Evolutionary conservation across 2,888 invertebrate genomes (phyloP).

Genomic region (Laothoe populi): DNA sequence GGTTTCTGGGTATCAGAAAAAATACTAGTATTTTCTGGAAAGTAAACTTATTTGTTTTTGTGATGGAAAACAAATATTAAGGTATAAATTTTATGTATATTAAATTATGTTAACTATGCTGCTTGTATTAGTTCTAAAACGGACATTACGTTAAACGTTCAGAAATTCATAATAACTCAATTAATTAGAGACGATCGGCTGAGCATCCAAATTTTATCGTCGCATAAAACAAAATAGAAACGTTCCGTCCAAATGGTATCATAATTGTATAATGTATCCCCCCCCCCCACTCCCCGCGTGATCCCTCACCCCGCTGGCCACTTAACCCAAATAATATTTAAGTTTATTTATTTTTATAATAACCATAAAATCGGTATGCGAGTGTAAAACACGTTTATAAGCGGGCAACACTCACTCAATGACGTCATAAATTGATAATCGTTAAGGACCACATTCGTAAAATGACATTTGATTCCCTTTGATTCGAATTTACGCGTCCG

Average conservation of each 20-base stretch:
- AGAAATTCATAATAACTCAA: slow-evolving; percentile 18
- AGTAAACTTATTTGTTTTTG: too few species aligned
- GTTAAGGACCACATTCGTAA: slow-evolving; percentile 63
- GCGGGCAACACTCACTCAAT: slow-evolving; percentile 47
- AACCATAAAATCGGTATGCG: slow-evolving; percentile 36
- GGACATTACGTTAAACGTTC: slow-evolving; percentile 1
- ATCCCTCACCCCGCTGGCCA: slow-evolving; percentile 8
- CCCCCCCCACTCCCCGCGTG: background rate
- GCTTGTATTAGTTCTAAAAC: background rate
- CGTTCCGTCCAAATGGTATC: slow-evolving; percentile 18
- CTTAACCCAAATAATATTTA: slow-evolving; percentile 20
- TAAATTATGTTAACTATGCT: background rate
- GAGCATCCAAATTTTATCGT: slow-evolving; percentile 18
- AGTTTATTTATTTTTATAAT: slow-evolving; percentile 39
- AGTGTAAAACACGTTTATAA: slow-evolving; percentile 49
- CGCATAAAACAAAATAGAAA: slow-evolving; percentile 23
- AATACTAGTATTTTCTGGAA: background rate
- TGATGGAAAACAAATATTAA: background rate
- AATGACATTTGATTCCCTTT: slow-evolving; percentile 80
- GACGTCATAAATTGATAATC: slow-evolving; percentile 59
- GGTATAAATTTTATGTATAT: background rate
- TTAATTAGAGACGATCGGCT: slow-evolving; percentile 15
- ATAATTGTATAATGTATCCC: slow-evolving; percentile 21
- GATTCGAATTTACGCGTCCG: slow-evolving; percentile 81
- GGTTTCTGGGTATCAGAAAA: background rate